A percentile compares a stretch with the other conserved stretches of the same genome.
Conservation (phyloP, 2,113 vertebrate genomes). For the Neofelis nebulosa region DNA sequence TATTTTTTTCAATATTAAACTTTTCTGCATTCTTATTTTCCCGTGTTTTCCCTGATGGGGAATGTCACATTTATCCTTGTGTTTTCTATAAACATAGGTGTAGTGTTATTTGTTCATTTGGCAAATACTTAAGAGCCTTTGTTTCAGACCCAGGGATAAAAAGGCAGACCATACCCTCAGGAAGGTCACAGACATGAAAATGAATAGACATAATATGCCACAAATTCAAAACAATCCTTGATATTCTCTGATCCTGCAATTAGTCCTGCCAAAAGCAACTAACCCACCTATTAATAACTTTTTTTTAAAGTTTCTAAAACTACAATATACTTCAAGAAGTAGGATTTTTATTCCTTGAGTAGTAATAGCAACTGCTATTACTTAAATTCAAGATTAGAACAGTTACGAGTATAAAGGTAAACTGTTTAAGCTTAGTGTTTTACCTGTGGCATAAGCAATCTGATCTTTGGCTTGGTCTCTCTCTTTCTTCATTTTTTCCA, state of each 20-base stretch:
- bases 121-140: background rate
- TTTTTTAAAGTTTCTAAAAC: background rate
- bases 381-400: constrained; percentile 10
- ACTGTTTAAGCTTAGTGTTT: background rate
- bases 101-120: background rate
- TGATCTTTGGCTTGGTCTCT: constrained; percentile 88
- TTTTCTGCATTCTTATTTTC: background rate
- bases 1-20: background rate
- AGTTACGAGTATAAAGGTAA: background rate
- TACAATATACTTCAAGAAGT: background rate
- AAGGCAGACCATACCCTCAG: background rate
- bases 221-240: background rate
- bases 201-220: background rate
- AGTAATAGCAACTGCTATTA: background rate
- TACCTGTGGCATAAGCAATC: constrained; percentile 87
- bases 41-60: background rate
- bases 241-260: background rate
- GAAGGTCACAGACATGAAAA: background rate
- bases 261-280: background rate
- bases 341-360: background rate
- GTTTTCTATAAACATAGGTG: background rate
- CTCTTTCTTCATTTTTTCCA: constrained; percentile 90
- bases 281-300: background rate
- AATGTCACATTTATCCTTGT: background rate
- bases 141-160: background rate